Evolutionary conservation across 30 jellyfish, hydroid and myxozoan genomes (phyloP), one percentile per base, ranked within the genome.

Genomic region (Turritopsis dohrnii): DNA sequence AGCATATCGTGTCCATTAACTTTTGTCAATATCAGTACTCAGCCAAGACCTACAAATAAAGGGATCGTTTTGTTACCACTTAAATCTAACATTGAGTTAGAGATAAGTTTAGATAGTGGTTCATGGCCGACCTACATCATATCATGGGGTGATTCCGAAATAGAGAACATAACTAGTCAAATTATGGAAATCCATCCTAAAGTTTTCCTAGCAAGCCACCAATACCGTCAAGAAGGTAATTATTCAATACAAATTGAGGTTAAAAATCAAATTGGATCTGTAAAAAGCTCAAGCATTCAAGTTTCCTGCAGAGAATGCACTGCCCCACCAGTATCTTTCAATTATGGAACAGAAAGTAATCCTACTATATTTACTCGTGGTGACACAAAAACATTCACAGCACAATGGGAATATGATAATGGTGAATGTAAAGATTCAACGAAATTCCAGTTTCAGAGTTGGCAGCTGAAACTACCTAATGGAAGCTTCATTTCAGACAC

Each of bases 321-420:
- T 69, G 30, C 30, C 19, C 77, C 77, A n/a, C 77, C 77, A n/a
- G 77, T 69, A n/a, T 8, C 28, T 21, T 69, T 69, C 19, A 69
- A 0, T n/a, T 69, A 69, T 69, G 77, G 77, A 69, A 69, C 77
- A n/a, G 31, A 23, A 69, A 23, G 30, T n/a, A 27, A 69, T 1
- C 77, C 77, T n/a, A n/a, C 30, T 21, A 69, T 27, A 69, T 69
- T 69, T 69, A 69, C 77, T 7, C 77, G 77, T 69, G 77, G 77
- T 0, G 22, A 69, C 30, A 69, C 31, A 69, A 69, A 27, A 21
- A 27, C 28, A 7, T 69, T 69, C 30, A 27, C 30, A 9, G 77
- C 77, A 7, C 28, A 23, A 69, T 69, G 77, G 77, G 77, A 69
- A 69, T 69, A n/a, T 69, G 60, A 41, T 41, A 69, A 16, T 69